Evolutionary conservation across 2,113 vertebrate genomes (phyloP).

Genomic region (Lagopus leucura): DNA sequence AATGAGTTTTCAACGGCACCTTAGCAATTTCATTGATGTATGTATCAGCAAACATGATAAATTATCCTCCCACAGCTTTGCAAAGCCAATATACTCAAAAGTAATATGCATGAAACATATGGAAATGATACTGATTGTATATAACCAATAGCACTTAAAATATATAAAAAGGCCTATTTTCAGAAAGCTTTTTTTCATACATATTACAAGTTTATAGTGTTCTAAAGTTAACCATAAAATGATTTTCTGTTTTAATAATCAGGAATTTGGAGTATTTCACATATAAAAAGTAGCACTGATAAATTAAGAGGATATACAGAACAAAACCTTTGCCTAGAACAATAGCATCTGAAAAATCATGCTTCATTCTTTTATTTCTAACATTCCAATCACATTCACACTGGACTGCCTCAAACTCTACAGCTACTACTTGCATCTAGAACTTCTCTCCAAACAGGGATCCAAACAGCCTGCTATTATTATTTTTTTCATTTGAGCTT

Average conservation of each 20-base stretch:
- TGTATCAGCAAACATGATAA: slow-evolving; percentile 8
- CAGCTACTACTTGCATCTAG: background rate
- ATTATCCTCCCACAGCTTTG: background rate
- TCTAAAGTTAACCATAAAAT: slow-evolving; percentile 17
- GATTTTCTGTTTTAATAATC: slow-evolving; percentile 36
- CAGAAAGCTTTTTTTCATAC: background rate
- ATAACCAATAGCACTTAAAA: background rate
- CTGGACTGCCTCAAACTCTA: background rate
- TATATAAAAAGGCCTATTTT: slow-evolving; percentile 14
- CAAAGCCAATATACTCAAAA: background rate
- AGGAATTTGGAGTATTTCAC: background rate
- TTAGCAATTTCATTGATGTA: slow-evolving; percentile 11
- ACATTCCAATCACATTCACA: background rate
- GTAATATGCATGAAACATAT: slow-evolving; percentile 22
- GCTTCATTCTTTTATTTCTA: background rate
- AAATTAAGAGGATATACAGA: slow-evolving; percentile 4
- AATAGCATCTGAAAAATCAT: slow-evolving; percentile 15
- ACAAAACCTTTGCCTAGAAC: background rate
- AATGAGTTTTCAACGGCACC: slow-evolving; percentile 1
- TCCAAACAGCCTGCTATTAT: background rate
- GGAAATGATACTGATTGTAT: background rate
- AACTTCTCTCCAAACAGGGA: background rate
- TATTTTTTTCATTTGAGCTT: background rate
- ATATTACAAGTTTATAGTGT: background rate
- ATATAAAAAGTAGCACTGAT: background rate